Conservation (phyloP, 1,140 invertebrate genomes). For the Nasonia giraulti region DNA sequence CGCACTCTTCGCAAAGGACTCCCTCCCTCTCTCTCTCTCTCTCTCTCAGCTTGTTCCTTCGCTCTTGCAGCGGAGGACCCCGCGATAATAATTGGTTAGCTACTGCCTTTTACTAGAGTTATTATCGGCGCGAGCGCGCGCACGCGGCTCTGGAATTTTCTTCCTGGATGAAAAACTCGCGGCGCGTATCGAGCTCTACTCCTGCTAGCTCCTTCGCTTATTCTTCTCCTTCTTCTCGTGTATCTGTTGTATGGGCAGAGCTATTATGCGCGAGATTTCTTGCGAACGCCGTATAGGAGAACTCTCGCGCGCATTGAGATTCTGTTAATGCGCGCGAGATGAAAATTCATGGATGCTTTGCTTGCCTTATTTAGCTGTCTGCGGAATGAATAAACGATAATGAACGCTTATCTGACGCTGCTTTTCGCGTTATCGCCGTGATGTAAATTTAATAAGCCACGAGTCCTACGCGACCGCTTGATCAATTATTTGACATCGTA, state of each 20-base stretch:
- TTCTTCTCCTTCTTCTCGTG: slow-evolving; percentile 19
- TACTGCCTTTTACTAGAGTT: slow-evolving; percentile 42
- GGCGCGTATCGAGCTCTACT: slow-evolving; percentile 19
- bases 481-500: slow-evolving; percentile 19
- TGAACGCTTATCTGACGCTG: too few species aligned
- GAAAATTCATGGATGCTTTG: slow-evolving; percentile 31
- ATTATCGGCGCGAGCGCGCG: slow-evolving; percentile 19
- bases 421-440: too few species aligned
- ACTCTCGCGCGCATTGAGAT: slow-evolving; percentile 14
- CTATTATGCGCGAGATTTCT: slow-evolving; percentile 4
- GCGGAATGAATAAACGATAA: neutral
- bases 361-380: neutral
- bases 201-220: slow-evolving; percentile 31
- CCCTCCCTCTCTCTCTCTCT: slow-evolving; percentile 42
- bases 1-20: slow-evolving; percentile 62
- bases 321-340: slow-evolving; percentile 18
- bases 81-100: slow-evolving; percentile 44
- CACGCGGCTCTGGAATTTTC: slow-evolving; percentile 34
- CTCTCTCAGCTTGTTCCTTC: slow-evolving; percentile 38
- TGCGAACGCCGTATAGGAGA: slow-evolving; percentile 1
- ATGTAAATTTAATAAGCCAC: too few species aligned
- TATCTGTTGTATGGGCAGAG: slow-evolving; percentile 1
- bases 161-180: slow-evolving; percentile 41
- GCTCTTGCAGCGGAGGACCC: slow-evolving; percentile 34
- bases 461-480: too few species aligned